Base-by-base conservation (phyloP, 2,888 invertebrate genomes). In the Hipparchia semele region DNA sequence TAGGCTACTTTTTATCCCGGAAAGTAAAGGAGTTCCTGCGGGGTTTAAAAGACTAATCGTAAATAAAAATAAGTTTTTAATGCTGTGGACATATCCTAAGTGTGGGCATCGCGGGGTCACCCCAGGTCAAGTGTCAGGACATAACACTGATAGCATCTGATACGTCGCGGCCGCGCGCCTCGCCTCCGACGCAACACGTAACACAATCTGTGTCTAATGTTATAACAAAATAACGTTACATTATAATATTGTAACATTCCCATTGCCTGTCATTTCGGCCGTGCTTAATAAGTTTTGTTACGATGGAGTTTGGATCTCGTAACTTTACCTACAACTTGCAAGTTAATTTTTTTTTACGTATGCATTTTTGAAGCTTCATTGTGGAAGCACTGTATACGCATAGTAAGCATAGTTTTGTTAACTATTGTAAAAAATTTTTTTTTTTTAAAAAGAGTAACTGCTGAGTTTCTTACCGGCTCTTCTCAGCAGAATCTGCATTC, bases 51-150 rank as follows among this genome's bases (percentile, higher is more conserved):
- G 1, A 0, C 23, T 23, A 23, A 23, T 23, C 23, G 23, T 23
- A 23, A 39, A 39, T 39, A 39, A 39, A 39, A 39, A 39, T 23
- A 23, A 23, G 23, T 39, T 39, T 39, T 39, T 39, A 39, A 39
- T 39, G 23, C 0, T 23, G 39, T 6, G n/a, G 65, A 23, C 53
- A 33, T 66, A 70, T 71, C 74, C 74, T 23, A 51, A 39, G 56
- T 39, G 45, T 39, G 51, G 46, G 2, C 1, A 10, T 46, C 8
- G 12, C 33, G n/a, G 79, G 77, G 79, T 74, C 74, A 73, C 71
- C 77, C 58, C 73, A 62, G 78, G 78, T 77, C 77, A 77, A 76
- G 79, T 77, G 78, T 78, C 77, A 78, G 74, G 74, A 75, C 61
- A 64, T 70, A 71, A 60, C 74, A 65, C 74, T 68, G 74, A 68